These are phyloP conservation scores for Periophthalmus modestus DNA, from an alignment of 2,113 vertebrate species.

Conservation along the genomic window DNA sequence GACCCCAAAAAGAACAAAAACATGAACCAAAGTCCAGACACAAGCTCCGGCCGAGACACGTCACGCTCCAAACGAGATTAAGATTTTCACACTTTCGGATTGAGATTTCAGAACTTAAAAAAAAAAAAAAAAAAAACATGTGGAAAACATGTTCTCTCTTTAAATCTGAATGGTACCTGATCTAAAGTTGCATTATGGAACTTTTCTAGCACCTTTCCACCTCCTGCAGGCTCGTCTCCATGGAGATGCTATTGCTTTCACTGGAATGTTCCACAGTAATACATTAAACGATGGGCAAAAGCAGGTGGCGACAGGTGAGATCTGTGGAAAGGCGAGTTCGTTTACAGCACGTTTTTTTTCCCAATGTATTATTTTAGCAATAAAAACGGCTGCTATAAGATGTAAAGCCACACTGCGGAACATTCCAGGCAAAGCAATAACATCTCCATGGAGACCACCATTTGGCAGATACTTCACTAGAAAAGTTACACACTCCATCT, in stretches of 20 bases:
- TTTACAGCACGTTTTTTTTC: not conserved
- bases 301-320: not conserved
- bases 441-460: no score
- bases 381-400: not conserved
- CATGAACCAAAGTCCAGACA: constrained; percentile 54
- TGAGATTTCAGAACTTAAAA: not conserved
- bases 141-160: no score
- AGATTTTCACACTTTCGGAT: not conserved
- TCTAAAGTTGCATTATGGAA: not conserved
- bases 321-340: not conserved
- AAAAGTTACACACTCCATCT: not conserved
- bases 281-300: not conserved
- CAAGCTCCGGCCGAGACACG: constrained; percentile 11
- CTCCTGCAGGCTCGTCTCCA: no score
- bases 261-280: not conserved
- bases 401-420: not conserved
- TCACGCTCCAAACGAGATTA: not conserved
- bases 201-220: not conserved
- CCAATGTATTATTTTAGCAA: not conserved
- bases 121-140: no score
- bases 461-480: not conserved
- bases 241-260: not conserved
- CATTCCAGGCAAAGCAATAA: not conserved
- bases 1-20: constrained; percentile 55
- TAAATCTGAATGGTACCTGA: not conserved